Base-by-base conservation (phyloP, 2,113 vertebrate species). In the Edolisoma coerulescens region DNA sequence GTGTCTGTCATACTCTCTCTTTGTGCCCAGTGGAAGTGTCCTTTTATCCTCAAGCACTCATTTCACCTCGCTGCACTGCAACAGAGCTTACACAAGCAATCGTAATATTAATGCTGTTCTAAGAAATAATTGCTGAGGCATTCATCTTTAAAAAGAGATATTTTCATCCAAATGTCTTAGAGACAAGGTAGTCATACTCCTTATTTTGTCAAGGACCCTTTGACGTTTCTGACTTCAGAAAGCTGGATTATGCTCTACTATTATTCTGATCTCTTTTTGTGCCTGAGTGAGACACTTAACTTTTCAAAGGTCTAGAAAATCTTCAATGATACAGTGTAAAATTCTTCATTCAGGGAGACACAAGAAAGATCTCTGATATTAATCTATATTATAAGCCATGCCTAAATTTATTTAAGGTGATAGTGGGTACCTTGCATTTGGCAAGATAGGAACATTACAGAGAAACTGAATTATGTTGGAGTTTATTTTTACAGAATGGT, bases 51-150 rank as follows among this genome's bases (percentile, higher is more conserved):
- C 7, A 61, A 61, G 60, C 32, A 86, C 44, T 75, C 5, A 26
- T 87, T 87, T 92, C 64, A 71, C 45, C 70, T 89, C 1, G 0
- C 37, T 93, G 83, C 71, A 54, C 42, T 8, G 3, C 54, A 92
- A 64, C 17, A 83, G 50, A 93, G n/a, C 50, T 73, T 90, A 68
- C 41, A 47, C 57, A 80, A 93, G 69, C 78, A 90, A 47, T 78
- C 2, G 18, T 45, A 57, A 26, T 42, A 53, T 8, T 37, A 50
- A 76, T 42, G 23, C 16, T 75, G 9, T 84, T 77, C 33, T 78
- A 84, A 84, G 13, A 89, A 93, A 74, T 56, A 81, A 60, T 19
- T 88, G 37, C 45, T 84, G 33, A 84, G 12, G 16, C 32, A 30
- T 59, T 77, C 7, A 50, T 39, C 56, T 67, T 87, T 60, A 39